Evolutionary conservation across 2,888 invertebrate species (phyloP).

Genomic region (Portevinia maculata): DNA sequence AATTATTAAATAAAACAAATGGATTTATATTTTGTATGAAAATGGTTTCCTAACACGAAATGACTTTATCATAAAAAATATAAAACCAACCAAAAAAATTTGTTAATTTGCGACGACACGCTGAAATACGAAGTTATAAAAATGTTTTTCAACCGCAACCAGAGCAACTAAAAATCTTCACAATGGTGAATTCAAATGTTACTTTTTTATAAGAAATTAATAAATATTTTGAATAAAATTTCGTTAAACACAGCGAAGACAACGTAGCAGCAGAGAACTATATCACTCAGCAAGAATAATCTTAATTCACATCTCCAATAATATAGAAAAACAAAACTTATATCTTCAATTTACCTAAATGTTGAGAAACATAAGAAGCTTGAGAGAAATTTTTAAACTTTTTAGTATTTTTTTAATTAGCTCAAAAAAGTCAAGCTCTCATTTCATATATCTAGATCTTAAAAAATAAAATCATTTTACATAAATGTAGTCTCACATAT

Average conservation of each 20-base stretch:
- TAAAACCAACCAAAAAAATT: constrained; percentile 61
- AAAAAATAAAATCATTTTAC: constrained; percentile 15
- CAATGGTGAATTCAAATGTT: constrained; percentile 25
- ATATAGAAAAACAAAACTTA: constrained; percentile 1
- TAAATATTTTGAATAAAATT: constrained; percentile 11
- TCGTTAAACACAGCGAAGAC: constrained; percentile 16
- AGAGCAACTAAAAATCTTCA: constrained; percentile 53
- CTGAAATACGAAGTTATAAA: constrained; percentile 59
- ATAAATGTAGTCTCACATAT: constrained; percentile 56
- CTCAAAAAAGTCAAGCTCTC: constrained; percentile 12
- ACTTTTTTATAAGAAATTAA: constrained; percentile 9
- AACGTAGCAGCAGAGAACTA: constrained; percentile 7
- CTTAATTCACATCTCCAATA: constrained; percentile 33
- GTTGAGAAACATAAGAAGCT: constrained; percentile 35
- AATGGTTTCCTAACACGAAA: constrained; percentile 74
- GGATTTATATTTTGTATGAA: constrained; percentile 75
- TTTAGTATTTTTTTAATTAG: constrained; percentile 39
- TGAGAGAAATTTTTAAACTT: constrained; percentile 26
- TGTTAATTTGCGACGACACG: constrained; percentile 71
- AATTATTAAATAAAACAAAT: constrained; percentile 44
- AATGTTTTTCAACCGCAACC: constrained; percentile 61
- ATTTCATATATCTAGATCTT: constrained; percentile 18
- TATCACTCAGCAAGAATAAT: constrained; percentile 42
- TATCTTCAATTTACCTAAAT: no score
- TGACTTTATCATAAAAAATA: constrained; percentile 76